These are phyloP conservation scores for Enteromius paludinosus DNA, from an alignment of 2,797 vertebrate species.

Conservation along the genomic window DNA sequence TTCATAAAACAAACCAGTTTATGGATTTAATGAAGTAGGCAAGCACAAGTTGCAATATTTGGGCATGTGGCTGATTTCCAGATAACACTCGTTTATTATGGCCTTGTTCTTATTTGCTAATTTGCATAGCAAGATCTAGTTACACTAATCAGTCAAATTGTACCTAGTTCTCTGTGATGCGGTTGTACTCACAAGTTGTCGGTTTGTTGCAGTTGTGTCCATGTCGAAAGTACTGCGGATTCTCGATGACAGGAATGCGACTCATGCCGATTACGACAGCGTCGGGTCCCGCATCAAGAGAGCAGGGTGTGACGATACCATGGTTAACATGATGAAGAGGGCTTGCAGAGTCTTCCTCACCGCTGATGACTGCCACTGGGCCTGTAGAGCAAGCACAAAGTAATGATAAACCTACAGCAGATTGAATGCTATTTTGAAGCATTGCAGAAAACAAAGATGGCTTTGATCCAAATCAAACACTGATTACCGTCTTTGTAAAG, in stretches of 20 bases:
- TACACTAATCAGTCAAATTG: neutral
- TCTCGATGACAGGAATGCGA: slow-evolving; percentile 96
- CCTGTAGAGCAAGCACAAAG: slow-evolving; percentile 74
- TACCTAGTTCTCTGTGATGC: neutral
- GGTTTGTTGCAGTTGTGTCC: slow-evolving; percentile 97
- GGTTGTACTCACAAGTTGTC: slow-evolving; percentile 87
- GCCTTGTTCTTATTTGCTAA: neutral
- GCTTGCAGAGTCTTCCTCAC: slow-evolving; percentile 97
- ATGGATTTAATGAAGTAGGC: neutral
- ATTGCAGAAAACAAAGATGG: neutral
- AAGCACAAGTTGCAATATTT: neutral
- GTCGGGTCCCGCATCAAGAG: slow-evolving; percentile 89
- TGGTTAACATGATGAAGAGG: slow-evolving; percentile 98
- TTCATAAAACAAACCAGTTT: neutral
- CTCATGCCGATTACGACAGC: slow-evolving; percentile 98
- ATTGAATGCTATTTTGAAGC: neutral
- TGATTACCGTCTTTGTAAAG: neutral
- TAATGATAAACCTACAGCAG: neutral
- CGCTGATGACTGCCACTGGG: slow-evolving; percentile 95
- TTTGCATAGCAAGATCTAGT: neutral
- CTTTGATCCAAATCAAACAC: slow-evolving; percentile 4
- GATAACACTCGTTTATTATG: neutral
- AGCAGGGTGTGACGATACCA: slow-evolving; percentile 92
- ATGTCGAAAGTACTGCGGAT: slow-evolving; percentile 97
- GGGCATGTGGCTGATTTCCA: neutral